Evolutionary conservation across 2,888 invertebrate species (phyloP).

Genomic region (Lycaena phlaeas): DNA sequence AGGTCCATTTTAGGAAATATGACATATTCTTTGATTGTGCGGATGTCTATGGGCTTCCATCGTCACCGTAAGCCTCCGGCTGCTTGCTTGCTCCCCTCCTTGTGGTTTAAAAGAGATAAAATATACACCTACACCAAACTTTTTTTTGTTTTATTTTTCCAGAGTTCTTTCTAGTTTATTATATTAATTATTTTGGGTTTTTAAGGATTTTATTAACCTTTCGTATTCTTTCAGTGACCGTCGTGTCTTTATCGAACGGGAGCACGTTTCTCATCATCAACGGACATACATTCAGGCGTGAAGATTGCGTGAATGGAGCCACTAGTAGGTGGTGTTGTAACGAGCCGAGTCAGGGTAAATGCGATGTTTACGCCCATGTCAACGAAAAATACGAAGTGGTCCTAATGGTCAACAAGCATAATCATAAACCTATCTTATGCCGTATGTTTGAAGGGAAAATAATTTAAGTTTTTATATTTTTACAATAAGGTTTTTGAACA

Average conservation of each 20-base stretch:
- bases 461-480: slow-evolving; percentile 26
- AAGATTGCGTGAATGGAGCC: slow-evolving; percentile 31
- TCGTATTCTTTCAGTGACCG: slow-evolving; percentile 39
- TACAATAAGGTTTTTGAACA: slow-evolving; percentile 9
- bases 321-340: slow-evolving; percentile 45
- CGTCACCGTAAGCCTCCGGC: no score
- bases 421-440: slow-evolving; percentile 47
- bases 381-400: slow-evolving; percentile 46
- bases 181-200: no score
- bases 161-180: no score
- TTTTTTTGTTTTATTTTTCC: no score
- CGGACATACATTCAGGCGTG: slow-evolving; percentile 48
- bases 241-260: slow-evolving; percentile 45
- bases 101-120: no score
- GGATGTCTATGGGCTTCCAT: no score
- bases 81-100: no score
- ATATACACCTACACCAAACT: no score
- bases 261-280: slow-evolving; percentile 46
- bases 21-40: no score
- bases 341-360: slow-evolving; percentile 38
- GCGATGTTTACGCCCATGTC: slow-evolving; percentile 43
- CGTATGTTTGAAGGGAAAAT: slow-evolving; percentile 43
- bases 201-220: slow-evolving; percentile 10
- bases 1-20: no score
- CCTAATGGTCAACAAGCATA: slow-evolving; percentile 38